A percentile compares a stretch with the other conserved stretches of the same genome.
Evolutionary conservation across 2,888 invertebrate genomes (phyloP).

Genomic region (Tachina fera): DNA sequence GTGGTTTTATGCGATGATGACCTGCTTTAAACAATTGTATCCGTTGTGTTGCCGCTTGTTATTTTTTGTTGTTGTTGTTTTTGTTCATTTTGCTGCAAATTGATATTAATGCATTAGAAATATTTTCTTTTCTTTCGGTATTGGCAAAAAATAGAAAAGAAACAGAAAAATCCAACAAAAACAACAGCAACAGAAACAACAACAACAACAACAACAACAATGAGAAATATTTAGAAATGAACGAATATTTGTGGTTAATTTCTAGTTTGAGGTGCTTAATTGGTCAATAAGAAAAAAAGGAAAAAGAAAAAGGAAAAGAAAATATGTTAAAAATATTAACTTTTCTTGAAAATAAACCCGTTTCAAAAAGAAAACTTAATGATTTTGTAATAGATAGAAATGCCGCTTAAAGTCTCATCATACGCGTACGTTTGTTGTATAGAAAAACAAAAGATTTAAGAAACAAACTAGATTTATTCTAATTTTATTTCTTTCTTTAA

Average conservation of each 20-base stretch:
- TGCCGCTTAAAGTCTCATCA: neutral
- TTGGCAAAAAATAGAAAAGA: neutral
- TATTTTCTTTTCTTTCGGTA: constrained; percentile 41
- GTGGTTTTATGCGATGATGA: constrained; percentile 67
- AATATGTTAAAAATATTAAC: no score
- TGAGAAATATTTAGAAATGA: constrained; percentile 38
- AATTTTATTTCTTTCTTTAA: constrained; percentile 14
- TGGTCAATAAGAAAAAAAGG: constrained; percentile 49
- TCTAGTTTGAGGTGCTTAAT: constrained; percentile 58
- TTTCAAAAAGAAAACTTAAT: constrained; percentile 15
- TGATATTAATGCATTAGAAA: constrained; percentile 65
- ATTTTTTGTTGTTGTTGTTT: neutral
- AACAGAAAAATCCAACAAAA: neutral
- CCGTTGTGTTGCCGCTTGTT: constrained; percentile 51
- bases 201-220: neutral
- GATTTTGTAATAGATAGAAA: constrained; percentile 27
- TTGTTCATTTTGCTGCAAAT: constrained; percentile 54
- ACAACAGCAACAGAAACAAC: neutral
- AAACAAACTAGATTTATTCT: constrained; percentile 47
- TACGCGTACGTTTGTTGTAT: neutral
- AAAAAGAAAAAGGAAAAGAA: neutral
- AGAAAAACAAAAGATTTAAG: constrained; percentile 41
- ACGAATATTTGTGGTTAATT: constrained; percentile 68
- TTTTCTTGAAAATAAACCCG: constrained; percentile 11
- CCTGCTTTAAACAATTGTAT: constrained; percentile 71